phyloP scores from a whole-genome alignment of 2,113 vertebrate species.

The Falcunculus frontatus region DNA sequence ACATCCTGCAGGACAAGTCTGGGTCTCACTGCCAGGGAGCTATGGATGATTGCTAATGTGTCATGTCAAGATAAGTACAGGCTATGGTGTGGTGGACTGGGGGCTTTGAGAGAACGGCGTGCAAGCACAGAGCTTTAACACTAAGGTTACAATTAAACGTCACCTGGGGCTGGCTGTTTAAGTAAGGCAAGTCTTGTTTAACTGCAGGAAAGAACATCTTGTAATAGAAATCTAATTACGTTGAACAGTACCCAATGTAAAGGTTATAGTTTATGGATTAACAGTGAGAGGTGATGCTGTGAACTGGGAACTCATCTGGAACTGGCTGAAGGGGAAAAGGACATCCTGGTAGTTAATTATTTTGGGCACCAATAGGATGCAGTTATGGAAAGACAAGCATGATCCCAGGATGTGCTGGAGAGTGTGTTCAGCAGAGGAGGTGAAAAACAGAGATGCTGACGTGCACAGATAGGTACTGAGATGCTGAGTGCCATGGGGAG shows the following conservation, averaged over 20 bases:
- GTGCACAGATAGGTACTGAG: not conserved
- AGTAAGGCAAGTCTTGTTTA: slow-evolving; percentile 23
- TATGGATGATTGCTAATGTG: not conserved
- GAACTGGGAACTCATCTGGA: not conserved
- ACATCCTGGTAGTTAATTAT: slow-evolving; percentile 5
- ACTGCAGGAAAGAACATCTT: slow-evolving; percentile 30
- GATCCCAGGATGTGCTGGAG: not conserved
- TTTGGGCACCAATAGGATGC: not conserved
- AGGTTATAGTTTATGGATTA: slow-evolving; percentile 56
- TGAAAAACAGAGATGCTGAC: not conserved
- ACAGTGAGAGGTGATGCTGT: not conserved
- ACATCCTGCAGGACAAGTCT: not conserved
- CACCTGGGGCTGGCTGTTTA: not conserved
- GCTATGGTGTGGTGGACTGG: not conserved
- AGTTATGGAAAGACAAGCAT: not conserved
- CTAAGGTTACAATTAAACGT: slow-evolving; percentile 11
- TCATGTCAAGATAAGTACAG: not conserved
- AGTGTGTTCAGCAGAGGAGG: not conserved
- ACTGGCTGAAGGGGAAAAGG: slow-evolving; percentile 27
- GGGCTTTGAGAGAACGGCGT: rapidly evolving
- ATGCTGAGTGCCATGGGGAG: not conserved
- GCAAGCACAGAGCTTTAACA: not conserved
- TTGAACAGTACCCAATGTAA: not conserved
- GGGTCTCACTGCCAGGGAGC: not conserved
- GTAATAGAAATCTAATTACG: slow-evolving; percentile 31